Evolutionary conservation across 2,113 vertebrate genomes (phyloP).

Genomic region (Cyprinodon variegatus): DNA sequence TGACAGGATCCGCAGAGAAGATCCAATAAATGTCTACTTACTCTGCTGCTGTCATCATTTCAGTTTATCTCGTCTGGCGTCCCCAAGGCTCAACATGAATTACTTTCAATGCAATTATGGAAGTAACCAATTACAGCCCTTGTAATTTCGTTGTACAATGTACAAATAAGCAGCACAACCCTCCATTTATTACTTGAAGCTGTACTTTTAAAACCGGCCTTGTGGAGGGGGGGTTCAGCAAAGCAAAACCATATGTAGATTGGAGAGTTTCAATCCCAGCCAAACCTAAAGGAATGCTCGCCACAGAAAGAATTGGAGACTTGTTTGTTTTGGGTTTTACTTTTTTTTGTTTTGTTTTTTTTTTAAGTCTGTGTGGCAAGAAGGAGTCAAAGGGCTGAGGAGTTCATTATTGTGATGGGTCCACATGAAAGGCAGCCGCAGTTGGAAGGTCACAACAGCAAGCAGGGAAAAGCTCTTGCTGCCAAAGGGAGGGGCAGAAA

Average conservation of each 20-base stretch:
- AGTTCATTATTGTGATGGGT: conserved; percentile 59
- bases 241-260: conserved; percentile 77
- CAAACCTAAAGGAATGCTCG: conserved; percentile 70
- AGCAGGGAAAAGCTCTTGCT: conserved; percentile 1
- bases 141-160: conserved; percentile 58
- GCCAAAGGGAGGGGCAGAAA: conserved; percentile 14
- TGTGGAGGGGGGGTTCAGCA: conserved; percentile 48
- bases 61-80: conserved; percentile 62
- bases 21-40: conserved; percentile 55
- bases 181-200: conserved; percentile 67
- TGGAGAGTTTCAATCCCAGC: conserved; percentile 44
- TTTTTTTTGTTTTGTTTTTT: background rate
- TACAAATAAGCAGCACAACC: conserved; percentile 68
- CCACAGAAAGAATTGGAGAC: conserved; percentile 16
- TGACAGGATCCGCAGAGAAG: conserved; percentile 49
- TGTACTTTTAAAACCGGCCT: conserved; percentile 64
- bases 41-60: conserved; percentile 54
- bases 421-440: conserved; percentile 37
- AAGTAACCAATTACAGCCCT: conserved; percentile 67
- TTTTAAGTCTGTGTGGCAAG: conserved; percentile 33
- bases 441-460: conserved; percentile 37
- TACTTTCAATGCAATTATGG: conserved; percentile 67
- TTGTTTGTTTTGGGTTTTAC: background rate
- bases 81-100: conserved; percentile 55
- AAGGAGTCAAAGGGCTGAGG: conserved; percentile 47